These are phyloP conservation scores for Neelides sp. DNA, from an alignment of 1,140 invertebrate species.

Conservation along the genomic window DNA sequence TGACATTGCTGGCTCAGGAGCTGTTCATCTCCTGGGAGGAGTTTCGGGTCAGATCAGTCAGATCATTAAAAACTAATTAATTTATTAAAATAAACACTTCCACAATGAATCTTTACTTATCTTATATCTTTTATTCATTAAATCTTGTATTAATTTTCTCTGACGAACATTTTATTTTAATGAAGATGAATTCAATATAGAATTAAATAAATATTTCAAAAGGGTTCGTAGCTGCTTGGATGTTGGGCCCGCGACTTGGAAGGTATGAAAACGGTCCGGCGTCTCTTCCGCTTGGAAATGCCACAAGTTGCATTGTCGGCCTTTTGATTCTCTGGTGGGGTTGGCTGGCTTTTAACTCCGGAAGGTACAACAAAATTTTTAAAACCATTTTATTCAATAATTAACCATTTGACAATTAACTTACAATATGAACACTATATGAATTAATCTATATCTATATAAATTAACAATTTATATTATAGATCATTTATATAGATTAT, in stretches of 20 bases:
- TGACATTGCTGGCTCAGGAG: conserved; percentile 43
- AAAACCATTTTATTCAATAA: neutral
- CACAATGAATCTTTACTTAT: too few species aligned
- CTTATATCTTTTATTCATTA: neutral
- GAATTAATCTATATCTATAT: too few species aligned
- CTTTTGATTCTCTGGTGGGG: conserved; percentile 91
- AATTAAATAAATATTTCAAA: conserved; percentile 25
- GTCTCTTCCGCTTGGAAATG: conserved; percentile 67
- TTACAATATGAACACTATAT: too few species aligned
- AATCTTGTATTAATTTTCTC: neutral
- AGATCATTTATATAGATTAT: too few species aligned
- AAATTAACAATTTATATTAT: too few species aligned
- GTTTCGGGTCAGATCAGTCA: conserved; percentile 38
- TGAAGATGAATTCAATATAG: neutral
- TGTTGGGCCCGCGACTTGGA: conserved; percentile 77
- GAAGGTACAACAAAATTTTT: conserved; percentile 36
- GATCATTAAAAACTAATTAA: neutral
- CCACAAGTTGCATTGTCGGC: conserved; percentile 81
- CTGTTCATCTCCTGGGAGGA: conserved; percentile 47
- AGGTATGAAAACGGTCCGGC: conserved; percentile 63
- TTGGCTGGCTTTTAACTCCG: conserved; percentile 73
- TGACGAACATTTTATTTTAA: neutral
- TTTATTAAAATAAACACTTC: neutral
- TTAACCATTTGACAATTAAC: too few species aligned
- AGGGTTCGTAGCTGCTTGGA: conserved; percentile 73